phyloP scores from a whole-genome alignment of 2,113 vertebrate species.

The Chamaetylas fuelleborni region DNA sequence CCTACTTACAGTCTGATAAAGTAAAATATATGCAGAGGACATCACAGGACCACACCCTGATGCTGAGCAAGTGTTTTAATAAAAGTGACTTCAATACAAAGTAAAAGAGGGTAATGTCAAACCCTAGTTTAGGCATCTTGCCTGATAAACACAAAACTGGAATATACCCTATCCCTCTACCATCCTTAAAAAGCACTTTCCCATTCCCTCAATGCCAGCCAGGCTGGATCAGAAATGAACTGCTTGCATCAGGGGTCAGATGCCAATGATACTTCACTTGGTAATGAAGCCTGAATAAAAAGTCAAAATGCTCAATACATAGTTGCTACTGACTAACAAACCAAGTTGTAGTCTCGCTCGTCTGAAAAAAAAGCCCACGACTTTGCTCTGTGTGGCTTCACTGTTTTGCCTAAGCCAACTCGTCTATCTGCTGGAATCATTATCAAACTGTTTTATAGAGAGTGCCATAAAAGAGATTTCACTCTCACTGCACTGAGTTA shows the following conservation, averaged over 20 bases:
- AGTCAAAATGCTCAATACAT: background rate
- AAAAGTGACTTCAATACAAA: background rate
- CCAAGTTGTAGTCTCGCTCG: background rate
- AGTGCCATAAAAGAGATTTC: background rate
- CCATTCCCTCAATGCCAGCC: background rate
- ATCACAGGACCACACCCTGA: background rate
- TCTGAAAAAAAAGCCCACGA: background rate
- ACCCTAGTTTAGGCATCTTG: background rate
- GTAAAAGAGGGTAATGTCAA: background rate
- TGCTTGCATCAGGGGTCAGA: background rate
- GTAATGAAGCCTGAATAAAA: background rate
- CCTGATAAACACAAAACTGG: background rate
- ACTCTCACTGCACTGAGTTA: background rate
- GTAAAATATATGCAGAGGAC: background rate
- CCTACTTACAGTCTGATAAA: background rate
- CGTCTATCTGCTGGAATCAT: background rate
- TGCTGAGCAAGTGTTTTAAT: background rate
- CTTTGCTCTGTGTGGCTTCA: background rate
- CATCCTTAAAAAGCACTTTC: background rate
- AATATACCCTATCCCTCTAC: background rate
- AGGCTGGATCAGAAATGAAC: background rate
- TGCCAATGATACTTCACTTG: fast-evolving
- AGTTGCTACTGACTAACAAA: background rate
- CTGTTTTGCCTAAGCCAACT: background rate
- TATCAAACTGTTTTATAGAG: background rate